A percentile compares a stretch with the other conserved stretches of the same genome.
Conservation (phyloP, 2,113 vertebrate species). For the Pundamilia nyererei region DNA sequence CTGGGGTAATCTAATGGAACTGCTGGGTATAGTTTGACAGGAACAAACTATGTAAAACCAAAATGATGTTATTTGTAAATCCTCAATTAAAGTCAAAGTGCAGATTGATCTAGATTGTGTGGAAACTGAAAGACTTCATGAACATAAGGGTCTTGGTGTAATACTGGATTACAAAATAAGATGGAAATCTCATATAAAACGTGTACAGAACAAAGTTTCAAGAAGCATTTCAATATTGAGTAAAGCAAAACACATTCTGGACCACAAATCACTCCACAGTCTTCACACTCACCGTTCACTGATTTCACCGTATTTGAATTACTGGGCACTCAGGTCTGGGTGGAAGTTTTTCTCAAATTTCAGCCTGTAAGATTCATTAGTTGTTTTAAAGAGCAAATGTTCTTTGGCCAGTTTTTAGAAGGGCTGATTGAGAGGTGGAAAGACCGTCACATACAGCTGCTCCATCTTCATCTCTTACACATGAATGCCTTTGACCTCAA, state of each 20-base stretch:
- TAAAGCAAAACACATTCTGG: not conserved
- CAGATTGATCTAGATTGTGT: not conserved
- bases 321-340: not conserved
- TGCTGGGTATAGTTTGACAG: rapidly evolving
- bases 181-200: not conserved
- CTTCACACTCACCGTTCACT: not conserved
- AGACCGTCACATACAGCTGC: not conserved
- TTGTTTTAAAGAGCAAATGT: not conserved
- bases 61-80: not conserved
- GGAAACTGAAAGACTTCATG: not conserved
- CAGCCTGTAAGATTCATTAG: not conserved
- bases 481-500: not conserved
- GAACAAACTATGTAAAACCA: not conserved
- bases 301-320: not conserved
- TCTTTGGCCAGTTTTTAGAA: not conserved
- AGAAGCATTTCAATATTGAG: not conserved
- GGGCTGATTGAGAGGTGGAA: not conserved
- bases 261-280: not conserved
- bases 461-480: not conserved
- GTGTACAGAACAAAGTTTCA: not conserved
- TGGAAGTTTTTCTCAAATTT: not conserved
- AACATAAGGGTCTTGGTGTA: not conserved
- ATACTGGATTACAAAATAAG: not conserved
- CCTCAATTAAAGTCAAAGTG: not conserved
- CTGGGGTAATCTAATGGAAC: not conserved